These are phyloP conservation scores for Atta cephalotes DNA, from an alignment of 1,140 invertebrate genomes.

Conservation along the genomic window DNA sequence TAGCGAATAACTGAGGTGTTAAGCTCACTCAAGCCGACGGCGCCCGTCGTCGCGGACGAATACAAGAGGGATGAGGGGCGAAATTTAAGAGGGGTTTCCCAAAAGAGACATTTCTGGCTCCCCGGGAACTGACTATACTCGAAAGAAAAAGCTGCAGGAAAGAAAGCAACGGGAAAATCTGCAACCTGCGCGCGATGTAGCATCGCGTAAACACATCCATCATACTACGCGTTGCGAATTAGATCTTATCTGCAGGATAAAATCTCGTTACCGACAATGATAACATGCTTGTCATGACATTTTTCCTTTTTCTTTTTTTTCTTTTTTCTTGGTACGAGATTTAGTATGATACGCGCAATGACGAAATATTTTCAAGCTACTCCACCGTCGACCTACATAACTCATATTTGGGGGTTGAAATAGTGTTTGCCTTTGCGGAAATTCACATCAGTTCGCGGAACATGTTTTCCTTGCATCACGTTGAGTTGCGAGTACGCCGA, in stretches of 20 bases:
- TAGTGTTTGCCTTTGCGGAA: slow-evolving; percentile 53
- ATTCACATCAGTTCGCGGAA: slow-evolving; percentile 41
- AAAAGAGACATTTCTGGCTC: slow-evolving; percentile 14
- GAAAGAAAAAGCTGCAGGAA: slow-evolving; percentile 23
- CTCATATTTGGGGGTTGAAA: slow-evolving; percentile 26
- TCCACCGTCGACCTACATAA: neutral
- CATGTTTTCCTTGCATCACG: slow-evolving; percentile 55
- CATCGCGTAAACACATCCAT: slow-evolving; percentile 50
- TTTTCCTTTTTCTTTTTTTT: neutral
- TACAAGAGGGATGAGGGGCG: neutral
- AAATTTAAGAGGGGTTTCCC: slow-evolving; percentile 63
- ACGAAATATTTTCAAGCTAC: slow-evolving; percentile 34
- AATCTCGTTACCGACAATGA: slow-evolving; percentile 51
- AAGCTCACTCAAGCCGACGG: slow-evolving; percentile 54
- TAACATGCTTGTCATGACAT: slow-evolving; percentile 27
- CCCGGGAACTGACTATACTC: neutral
- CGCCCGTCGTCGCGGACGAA: neutral
- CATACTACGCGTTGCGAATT: slow-evolving; percentile 50
- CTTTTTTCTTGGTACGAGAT: slow-evolving; percentile 18
- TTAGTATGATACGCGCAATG: slow-evolving; percentile 41
- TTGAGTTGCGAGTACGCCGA: slow-evolving; percentile 37
- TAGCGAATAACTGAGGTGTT: slow-evolving; percentile 73
- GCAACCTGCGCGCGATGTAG: neutral
- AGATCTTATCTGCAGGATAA: slow-evolving; percentile 41
- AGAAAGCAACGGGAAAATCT: slow-evolving; percentile 5